Evolutionary conservation across 2,113 vertebrate species (phyloP).

Genomic region (Onychostoma macrolepis): DNA sequence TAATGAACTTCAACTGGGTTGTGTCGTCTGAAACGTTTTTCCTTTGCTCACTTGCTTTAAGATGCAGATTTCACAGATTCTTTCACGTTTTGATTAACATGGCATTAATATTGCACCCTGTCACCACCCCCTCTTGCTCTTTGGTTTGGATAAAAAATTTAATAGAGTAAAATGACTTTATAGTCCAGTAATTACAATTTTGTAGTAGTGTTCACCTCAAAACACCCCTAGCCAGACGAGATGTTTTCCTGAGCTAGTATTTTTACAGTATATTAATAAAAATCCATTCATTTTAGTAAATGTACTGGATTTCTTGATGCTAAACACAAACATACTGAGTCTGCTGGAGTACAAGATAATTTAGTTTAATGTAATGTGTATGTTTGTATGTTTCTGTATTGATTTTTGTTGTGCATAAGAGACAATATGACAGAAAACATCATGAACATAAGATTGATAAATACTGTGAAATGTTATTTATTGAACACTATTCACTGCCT

Average conservation of each 20-base stretch:
- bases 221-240: neutral
- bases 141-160: slow-evolving; percentile 22
- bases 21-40: slow-evolving; percentile 10
- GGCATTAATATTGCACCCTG: neutral
- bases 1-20: slow-evolving; percentile 50
- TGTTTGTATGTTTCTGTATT: too few species aligned
- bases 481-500: too few species aligned
- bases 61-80: neutral
- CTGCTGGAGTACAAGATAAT: too few species aligned
- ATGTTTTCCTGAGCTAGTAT: neutral
- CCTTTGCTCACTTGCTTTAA: neutral
- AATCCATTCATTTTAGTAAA: neutral
- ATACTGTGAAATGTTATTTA: too few species aligned
- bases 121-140: neutral
- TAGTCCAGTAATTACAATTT: slow-evolving; percentile 20
- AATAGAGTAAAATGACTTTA: slow-evolving; percentile 2
- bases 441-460: too few species aligned
- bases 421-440: too few species aligned
- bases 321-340: too few species aligned
- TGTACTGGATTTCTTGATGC: neutral
- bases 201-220: neutral
- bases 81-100: slow-evolving; percentile 16
- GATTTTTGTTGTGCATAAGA: too few species aligned
- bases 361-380: too few species aligned
- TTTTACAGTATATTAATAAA: neutral